Conservation (phyloP, 2,888 invertebrate genomes). For the Chamaedrilus cognettii region DNA sequence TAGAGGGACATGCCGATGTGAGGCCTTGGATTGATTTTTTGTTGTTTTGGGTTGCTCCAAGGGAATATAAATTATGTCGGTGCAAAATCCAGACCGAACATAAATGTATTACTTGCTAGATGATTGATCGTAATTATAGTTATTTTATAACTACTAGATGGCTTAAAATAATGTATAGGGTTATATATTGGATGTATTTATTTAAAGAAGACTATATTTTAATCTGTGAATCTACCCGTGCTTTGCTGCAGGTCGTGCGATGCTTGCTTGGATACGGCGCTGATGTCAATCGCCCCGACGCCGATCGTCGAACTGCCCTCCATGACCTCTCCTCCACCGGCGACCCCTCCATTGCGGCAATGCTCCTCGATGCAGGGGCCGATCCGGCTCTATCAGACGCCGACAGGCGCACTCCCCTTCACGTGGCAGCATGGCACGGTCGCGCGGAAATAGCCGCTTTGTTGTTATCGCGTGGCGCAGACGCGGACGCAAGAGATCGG, state of each 20-base stretch:
- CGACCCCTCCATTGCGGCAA: constrained; percentile 43
- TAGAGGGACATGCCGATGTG: constrained; percentile 14
- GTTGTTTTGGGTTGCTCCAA: too few relatives aligned
- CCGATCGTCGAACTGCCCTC: constrained; percentile 88
- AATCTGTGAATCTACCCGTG: too few relatives aligned
- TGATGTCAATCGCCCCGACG: constrained; percentile 91
- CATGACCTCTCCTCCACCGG: constrained; percentile 76
- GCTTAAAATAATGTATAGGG: too few relatives aligned
- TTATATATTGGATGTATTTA: too few relatives aligned
- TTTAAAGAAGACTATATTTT: too few relatives aligned
- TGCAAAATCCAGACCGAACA: too few relatives aligned
- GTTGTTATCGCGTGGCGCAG: constrained; percentile 79
- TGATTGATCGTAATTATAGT: too few relatives aligned
- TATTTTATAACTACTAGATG: too few relatives aligned
- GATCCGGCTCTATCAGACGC: constrained; percentile 57
- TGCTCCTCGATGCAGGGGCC: constrained; percentile 54
- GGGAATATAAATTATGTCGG: too few relatives aligned
- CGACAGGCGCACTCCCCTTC: constrained; percentile 64
- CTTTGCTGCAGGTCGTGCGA: too few relatives aligned
- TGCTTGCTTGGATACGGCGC: constrained; percentile 74
- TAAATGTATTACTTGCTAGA: too few relatives aligned
- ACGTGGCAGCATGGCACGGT: constrained; percentile 83
- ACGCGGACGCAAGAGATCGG: constrained; percentile 69
- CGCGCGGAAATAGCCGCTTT: constrained; percentile 90
- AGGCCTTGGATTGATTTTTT: too few relatives aligned